Evolutionary conservation across 1,140 invertebrate genomes (phyloP).

Genomic region (Hylaeus anthracinus): DNA sequence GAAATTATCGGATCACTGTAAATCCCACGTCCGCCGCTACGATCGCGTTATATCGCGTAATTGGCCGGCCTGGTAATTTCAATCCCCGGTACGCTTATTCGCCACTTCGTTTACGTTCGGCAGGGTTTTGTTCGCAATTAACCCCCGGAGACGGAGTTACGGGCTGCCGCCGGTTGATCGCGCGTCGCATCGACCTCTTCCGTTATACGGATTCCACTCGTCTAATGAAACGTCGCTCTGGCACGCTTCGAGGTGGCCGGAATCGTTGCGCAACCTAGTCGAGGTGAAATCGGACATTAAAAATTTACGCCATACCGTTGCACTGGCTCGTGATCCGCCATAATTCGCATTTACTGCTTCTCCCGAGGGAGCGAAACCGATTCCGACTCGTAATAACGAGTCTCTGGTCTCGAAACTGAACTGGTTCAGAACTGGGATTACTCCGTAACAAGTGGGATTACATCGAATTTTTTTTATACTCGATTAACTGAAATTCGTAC

Average conservation of each 20-base stretch:
- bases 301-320: not conserved
- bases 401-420: not conserved
- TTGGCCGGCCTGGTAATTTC: not conserved
- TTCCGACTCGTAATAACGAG: not conserved
- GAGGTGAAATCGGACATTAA: not conserved
- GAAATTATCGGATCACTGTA: not conserved
- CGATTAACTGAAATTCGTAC: too few relatives aligned
- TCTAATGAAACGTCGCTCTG: not conserved
- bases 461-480: too few relatives aligned
- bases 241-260: not conserved
- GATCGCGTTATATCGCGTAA: not conserved
- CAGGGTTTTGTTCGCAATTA: not conserved
- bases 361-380: not conserved
- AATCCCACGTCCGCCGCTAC: not conserved
- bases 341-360: not conserved
- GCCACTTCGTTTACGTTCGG: not conserved
- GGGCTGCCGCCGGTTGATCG: not conserved
- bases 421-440: too few relatives aligned
- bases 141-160: not conserved
- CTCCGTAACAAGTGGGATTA: too few relatives aligned
- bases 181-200: not conserved
- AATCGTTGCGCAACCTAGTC: not conserved
- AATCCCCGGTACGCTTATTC: not conserved
- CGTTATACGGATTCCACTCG: not conserved
- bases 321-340: not conserved